Evolutionary conservation across 2,888 invertebrate species (phyloP).

Genomic region (Chymomyza procnemis): DNA sequence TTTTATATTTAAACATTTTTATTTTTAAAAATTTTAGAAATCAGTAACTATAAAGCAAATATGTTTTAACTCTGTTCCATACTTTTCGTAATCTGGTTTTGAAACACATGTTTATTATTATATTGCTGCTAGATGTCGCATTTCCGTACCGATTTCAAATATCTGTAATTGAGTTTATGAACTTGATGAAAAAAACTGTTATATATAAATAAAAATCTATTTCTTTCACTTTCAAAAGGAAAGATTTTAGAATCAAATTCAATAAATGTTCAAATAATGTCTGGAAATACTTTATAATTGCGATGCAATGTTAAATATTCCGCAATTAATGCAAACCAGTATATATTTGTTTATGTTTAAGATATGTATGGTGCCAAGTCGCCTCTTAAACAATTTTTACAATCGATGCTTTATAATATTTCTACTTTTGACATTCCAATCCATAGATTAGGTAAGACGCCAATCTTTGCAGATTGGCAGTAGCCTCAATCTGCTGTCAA

Average conservation of each 20-base stretch:
- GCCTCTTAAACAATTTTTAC: no score
- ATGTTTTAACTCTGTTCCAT: no score
- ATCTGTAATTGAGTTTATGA: neutral
- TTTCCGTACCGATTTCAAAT: neutral
- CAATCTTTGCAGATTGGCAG: no score
- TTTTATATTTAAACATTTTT: neutral
- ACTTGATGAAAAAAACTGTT: neutral
- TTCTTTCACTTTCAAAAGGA: no score
- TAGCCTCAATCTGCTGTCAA: no score
- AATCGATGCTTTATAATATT: no score
- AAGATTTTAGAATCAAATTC: neutral
- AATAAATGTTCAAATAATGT: neutral
- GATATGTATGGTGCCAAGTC: no score
- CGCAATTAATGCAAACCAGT: neutral
- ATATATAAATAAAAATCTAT: no score
- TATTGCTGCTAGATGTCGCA: neutral
- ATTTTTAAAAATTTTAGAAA: neutral
- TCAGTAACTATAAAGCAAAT: no score
- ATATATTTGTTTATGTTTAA: neutral
- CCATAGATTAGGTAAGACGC: no score
- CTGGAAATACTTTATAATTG: neutral
- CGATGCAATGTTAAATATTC: neutral
- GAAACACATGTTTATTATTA: neutral
- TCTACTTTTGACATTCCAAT: no score
- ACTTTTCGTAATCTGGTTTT: neutral